These are phyloP conservation scores for Myrmecobius fasciatus DNA, from an alignment of 2,113 vertebrate species.

Conservation along the genomic window DNA sequence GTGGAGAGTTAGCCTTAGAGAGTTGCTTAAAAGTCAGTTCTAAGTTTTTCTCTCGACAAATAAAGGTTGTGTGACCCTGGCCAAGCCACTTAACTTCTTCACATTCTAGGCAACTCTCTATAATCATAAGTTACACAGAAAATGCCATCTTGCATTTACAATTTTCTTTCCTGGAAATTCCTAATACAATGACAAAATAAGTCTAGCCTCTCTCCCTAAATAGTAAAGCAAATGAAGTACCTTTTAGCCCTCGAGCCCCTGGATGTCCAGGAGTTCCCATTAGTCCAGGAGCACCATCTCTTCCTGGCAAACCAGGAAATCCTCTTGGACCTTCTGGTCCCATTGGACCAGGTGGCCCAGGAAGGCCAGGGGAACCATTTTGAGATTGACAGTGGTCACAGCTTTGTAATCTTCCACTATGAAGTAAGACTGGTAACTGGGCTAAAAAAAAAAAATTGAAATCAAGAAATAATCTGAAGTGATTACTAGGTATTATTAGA, in stretches of 20 bases:
- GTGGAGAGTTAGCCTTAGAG: neutral
- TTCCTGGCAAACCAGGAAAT: slow-evolving; percentile 90
- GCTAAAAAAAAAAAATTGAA: slow-evolving; percentile 81
- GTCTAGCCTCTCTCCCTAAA: neutral
- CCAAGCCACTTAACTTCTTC: neutral
- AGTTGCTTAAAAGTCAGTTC: neutral
- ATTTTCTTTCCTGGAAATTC: neutral
- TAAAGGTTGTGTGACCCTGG: neutral
- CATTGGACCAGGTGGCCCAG: slow-evolving; percentile 88
- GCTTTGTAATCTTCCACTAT: slow-evolving; percentile 88
- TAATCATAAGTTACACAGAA: neutral
- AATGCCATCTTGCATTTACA: neutral
- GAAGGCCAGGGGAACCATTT: slow-evolving; percentile 87
- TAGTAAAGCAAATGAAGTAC: slow-evolving; percentile 74
- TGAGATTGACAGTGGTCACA: slow-evolving; percentile 90
- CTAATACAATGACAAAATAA: neutral
- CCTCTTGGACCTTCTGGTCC: slow-evolving; percentile 92
- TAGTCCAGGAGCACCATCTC: slow-evolving; percentile 88
- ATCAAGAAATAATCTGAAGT: neutral
- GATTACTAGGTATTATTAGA: neutral
- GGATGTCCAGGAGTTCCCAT: slow-evolving; percentile 89
- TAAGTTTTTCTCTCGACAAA: neutral
- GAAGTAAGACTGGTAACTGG: slow-evolving; percentile 90
- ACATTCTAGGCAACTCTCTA: neutral
- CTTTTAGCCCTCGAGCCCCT: slow-evolving; percentile 91